These are phyloP conservation scores for Nyctibius bracteatus DNA, from an alignment of 2,113 vertebrate genomes.

Conservation along the genomic window DNA sequence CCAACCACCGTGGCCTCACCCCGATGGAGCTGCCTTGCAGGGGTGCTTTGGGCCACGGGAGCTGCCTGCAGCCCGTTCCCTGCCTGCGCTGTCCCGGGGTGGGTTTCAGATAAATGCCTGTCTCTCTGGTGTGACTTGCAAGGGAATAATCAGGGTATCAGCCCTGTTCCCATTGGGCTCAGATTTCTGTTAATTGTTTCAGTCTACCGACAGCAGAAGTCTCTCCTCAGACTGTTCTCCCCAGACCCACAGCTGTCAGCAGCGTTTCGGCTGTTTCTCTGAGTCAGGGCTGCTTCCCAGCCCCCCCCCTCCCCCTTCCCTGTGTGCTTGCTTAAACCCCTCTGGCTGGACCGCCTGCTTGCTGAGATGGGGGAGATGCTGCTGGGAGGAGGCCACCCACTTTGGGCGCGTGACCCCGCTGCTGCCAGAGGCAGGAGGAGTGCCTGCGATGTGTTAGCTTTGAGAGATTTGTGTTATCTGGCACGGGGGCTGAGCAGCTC, in stretches of 20 bases:
- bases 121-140: background rate
- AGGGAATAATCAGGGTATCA: background rate
- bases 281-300: background rate
- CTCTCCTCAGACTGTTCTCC: background rate
- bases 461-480: background rate
- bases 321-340: background rate
- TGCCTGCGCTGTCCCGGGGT: fast-evolving
- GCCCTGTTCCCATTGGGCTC: background rate
- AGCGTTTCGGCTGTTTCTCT: fast-evolving
- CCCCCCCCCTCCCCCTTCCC: too few species aligned
- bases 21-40: background rate
- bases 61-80: background rate
- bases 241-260: background rate
- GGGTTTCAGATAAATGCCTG: background rate
- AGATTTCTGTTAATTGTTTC: background rate
- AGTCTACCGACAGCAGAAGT: background rate
- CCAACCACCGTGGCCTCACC: background rate
- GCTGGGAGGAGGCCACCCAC: background rate
- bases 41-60: background rate
- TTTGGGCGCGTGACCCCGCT: fast-evolving
- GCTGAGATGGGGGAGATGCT: fast-evolving
- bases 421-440: background rate
- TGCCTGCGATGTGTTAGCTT: background rate
- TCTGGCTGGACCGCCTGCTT: fast-evolving
- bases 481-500: background rate